These are phyloP conservation scores for Steatornis caripensis DNA, from an alignment of 2,113 vertebrate genomes.

Conservation along the genomic window DNA sequence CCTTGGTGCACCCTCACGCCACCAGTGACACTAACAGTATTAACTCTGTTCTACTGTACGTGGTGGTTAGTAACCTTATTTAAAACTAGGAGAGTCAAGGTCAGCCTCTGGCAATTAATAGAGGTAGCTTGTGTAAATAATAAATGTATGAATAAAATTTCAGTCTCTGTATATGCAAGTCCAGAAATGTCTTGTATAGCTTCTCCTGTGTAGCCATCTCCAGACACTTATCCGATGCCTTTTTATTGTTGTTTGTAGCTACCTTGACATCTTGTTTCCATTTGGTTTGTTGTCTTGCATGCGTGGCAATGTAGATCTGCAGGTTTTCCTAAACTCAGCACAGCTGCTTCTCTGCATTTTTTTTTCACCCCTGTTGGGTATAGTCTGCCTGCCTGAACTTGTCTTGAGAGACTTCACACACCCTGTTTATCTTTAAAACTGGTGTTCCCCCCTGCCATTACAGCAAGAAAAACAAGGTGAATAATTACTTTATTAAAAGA, in stretches of 20 bases:
- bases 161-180: conserved; percentile 7
- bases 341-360: background rate
- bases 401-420: background rate
- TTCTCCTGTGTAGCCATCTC: background rate
- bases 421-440: background rate
- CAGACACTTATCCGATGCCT: background rate
- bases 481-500: background rate
- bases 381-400: background rate
- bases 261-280: background rate
- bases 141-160: background rate
- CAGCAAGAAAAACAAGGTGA: background rate
- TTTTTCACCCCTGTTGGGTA: background rate
- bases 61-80: background rate
- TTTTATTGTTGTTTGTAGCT: background rate
- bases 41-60: background rate
- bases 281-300: background rate
- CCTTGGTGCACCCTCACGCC: background rate
- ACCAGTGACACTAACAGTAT: conserved; percentile 16
- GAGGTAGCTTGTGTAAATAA: conserved; percentile 10
- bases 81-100: background rate
- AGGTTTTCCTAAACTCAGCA: background rate
- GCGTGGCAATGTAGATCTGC: background rate
- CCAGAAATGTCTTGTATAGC: background rate
- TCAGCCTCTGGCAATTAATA: background rate
- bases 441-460: accelerated